Base-by-base conservation (phyloP, 2,797 vertebrate species). In the Eptatretus atami region DNA sequence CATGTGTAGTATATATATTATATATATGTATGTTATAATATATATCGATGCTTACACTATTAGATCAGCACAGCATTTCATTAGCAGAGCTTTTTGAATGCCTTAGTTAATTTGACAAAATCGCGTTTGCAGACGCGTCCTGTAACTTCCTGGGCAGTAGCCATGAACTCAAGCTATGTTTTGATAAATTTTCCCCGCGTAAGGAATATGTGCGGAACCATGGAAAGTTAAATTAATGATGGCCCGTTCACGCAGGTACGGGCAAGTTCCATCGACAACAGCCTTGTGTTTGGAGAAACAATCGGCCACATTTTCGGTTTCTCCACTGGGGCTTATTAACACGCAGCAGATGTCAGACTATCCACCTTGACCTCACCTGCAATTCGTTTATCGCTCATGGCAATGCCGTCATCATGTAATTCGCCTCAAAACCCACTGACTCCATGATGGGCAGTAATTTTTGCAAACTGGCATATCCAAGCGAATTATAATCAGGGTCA, bases 361-460 rank as follows among this genome's bases (percentile, higher is more conserved):
- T 61, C n/a, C 57, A 61, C 57, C n/a, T n/a, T 61, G 57, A 61
- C 57, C 57, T 25, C 57, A 25, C 57, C 57, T 61, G 57, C n/a
- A n/a, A n/a, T 61, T 61, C 57, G 57, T 61, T 61, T 61, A 61
- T 61, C 57, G 57, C 57, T n/a, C 57, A 61, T 61, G 57, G 24
- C 57, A 61, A 61, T 61, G 57, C n/a, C n/a, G 24, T 61, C 57
- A 61, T 61, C 57, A 25, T 61, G 11, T 61, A 61, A 61, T 61
- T 61, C 57, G 57, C 57, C 57, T 61, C 57, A n/a, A 61, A 61
- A n/a, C 57, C n/a, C n/a, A 61, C 57, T n/a, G 57, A 61, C n/a
- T 25, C 12, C n/a, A 61, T 61, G 57, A 25, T 61, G 24, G 57
- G 57, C 57, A 25, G 57, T 25, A 61, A 61, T 61, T 61, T 61